Evolutionary conservation across 2,797 vertebrate genomes (phyloP).

Genomic region (Yasuhikotakia modesta): DNA sequence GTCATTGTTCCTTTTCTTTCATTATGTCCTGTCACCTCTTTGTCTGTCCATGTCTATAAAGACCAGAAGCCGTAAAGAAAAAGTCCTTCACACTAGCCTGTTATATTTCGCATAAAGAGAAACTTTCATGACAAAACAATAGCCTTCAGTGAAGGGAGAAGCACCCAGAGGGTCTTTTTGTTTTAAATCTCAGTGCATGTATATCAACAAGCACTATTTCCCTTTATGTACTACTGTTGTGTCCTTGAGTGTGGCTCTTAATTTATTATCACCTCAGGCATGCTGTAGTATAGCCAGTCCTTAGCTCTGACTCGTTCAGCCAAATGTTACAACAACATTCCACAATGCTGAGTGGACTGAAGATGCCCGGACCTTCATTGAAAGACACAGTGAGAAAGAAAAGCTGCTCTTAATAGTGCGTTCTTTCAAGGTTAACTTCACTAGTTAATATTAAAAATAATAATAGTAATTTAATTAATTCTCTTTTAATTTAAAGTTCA

Average conservation of each 20-base stretch:
- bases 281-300: slow-evolving; percentile 15
- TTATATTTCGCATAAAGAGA: background rate
- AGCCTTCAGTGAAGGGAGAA: background rate
- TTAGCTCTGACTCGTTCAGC: background rate
- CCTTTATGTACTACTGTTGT: slow-evolving; percentile 12
- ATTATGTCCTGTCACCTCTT: background rate
- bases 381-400: slow-evolving; percentile 1
- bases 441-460: background rate
- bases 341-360: background rate
- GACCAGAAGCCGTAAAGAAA: background rate
- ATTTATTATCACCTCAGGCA: slow-evolving; percentile 6
- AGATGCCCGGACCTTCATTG: slow-evolving; percentile 12
- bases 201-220: slow-evolving; percentile 16
- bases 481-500: too few species aligned
- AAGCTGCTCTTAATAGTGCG: background rate
- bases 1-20: background rate
- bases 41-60: slow-evolving; percentile 18
- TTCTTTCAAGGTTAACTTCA: background rate
- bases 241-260: slow-evolving; percentile 35
- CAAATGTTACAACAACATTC: background rate
- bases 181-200: slow-evolving; percentile 12
- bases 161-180: background rate
- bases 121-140: background rate
- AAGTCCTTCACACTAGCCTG: slow-evolving; percentile 8
- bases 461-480: too few species aligned